A percentile compares a stretch with the other conserved stretches of the same genome.
Evolutionary conservation across 2,888 invertebrate genomes (phyloP).

Genomic region (Dione juno): DNA sequence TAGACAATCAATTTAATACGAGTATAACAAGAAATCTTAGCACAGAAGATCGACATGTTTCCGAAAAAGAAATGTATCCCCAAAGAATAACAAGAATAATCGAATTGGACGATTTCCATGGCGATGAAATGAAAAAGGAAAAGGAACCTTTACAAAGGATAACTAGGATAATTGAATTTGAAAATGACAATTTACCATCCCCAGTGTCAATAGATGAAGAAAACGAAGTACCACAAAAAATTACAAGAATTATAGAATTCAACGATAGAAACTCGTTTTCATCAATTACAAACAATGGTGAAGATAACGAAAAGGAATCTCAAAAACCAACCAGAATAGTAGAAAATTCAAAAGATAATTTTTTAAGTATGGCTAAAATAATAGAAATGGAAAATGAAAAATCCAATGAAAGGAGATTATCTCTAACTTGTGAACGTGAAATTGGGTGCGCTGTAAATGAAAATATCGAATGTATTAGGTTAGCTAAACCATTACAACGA

Average conservation of each 20-base stretch:
- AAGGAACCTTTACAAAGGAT: slow-evolving; percentile 72
- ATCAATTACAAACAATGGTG: slow-evolving; percentile 61
- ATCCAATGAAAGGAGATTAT: slow-evolving; percentile 78
- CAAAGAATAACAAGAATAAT: slow-evolving; percentile 78
- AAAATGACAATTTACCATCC: slow-evolving; percentile 53
- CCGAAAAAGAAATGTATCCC: slow-evolving; percentile 61
- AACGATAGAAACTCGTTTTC: slow-evolving; percentile 74
- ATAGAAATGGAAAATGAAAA: slow-evolving; percentile 81
- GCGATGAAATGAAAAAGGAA: slow-evolving; percentile 54
- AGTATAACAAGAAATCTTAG: slow-evolving; percentile 37
- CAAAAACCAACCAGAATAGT: slow-evolving; percentile 71
- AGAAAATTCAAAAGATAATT: slow-evolving; percentile 73
- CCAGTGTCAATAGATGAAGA: slow-evolving; percentile 58
- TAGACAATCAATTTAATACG: slow-evolving; percentile 37
- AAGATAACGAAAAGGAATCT: slow-evolving; percentile 65
- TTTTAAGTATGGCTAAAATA: slow-evolving; percentile 79
- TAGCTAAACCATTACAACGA: slow-evolving; percentile 71
- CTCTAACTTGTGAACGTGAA: slow-evolving; percentile 78
- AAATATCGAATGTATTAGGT: slow-evolving; percentile 67
- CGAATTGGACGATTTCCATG: slow-evolving; percentile 63
- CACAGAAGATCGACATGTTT: slow-evolving; percentile 53
- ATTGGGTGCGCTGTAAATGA: slow-evolving; percentile 71
- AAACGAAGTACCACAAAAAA: slow-evolving; percentile 71
- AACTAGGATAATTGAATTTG: slow-evolving; percentile 78
- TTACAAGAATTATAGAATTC: slow-evolving; percentile 77